Base-by-base conservation (phyloP, 1,140 invertebrate genomes). In the Condylostylus longicornis region DNA sequence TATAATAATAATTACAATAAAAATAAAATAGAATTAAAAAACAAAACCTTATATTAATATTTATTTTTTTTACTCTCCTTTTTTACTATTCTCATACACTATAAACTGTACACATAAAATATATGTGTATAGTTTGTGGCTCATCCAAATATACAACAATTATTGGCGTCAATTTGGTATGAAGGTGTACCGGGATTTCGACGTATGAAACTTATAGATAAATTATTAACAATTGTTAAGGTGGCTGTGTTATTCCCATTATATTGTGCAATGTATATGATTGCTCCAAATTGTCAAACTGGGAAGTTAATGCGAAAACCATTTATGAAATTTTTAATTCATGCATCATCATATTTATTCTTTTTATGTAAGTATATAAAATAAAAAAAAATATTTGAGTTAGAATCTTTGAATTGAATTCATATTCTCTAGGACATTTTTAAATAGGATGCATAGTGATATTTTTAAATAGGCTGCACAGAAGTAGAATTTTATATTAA, bases 301-400 rank as follows among this genome's bases (percentile, higher is more conserved):
- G 87, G 83, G 1, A 74, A 74, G 50, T 65, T 86, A 3, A 78
- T 93, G 70, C 71, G 82, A 42, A 83, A 82, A 50, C 89, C 89
- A 0, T 93, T 94, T 54, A 87, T 94, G 76, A 94, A 94, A 61
- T 95, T 95, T 59, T 71, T 94, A 40, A 79, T 84, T 38, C 87
- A 94, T 52, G 84, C 86, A 0, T 82, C 84, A 1, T 89, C 86
- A 12, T 94, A 94, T 61, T 65, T 90, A 25, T 88, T 90, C 62
- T 94, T 93, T 59, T 66, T 95, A 28, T 65, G 85, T 88, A 56
- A 74, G 76, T 58, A 44, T n/a, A 25, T n/a, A n/a, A 25, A 25
- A 25, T 25, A n/a, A 8, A n/a, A n/a, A n/a, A n/a, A n/a, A n/a
- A n/a, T n/a, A n/a, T n/a, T n/a, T n/a, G n/a, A n/a, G n/a, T n/a